Conservation (phyloP, 2,113 vertebrate genomes). For the Paraplagusia blochii region DNA sequence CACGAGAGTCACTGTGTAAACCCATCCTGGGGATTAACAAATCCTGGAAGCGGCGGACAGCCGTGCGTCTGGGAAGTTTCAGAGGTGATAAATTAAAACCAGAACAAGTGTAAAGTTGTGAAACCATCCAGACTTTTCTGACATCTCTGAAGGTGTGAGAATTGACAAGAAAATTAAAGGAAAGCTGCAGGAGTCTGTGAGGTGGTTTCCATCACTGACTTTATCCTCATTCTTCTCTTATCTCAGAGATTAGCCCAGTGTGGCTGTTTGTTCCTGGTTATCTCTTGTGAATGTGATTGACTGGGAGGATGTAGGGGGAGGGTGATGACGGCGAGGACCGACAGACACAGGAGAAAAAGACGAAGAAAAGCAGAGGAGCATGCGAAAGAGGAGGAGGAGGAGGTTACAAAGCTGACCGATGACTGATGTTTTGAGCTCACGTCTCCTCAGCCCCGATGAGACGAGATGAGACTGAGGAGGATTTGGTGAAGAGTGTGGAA, state of each 20-base stretch:
- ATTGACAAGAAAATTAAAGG: background rate
- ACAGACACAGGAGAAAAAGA: constrained; percentile 28
- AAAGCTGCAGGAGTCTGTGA: background rate
- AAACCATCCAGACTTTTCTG: constrained; percentile 9
- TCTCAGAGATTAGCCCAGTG: constrained; percentile 19
- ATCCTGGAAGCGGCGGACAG: constrained; percentile 10
- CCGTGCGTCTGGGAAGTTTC: constrained; percentile 27
- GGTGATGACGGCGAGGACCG: constrained; percentile 11
- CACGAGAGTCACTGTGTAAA: constrained; percentile 3
- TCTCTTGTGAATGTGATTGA: constrained; percentile 41
- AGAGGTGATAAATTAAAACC: constrained; percentile 16
- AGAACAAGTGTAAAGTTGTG: constrained; percentile 8
- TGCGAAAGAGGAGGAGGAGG: constrained; percentile 37
- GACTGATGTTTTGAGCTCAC: constrained; percentile 59
- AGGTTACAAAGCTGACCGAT: constrained; percentile 43
- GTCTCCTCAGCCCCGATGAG: constrained; percentile 19
- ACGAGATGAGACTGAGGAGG: constrained; percentile 34
- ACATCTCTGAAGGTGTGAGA: constrained; percentile 5
- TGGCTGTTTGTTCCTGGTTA: background rate
- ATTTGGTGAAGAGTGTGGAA: constrained; percentile 18
- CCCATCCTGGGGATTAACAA: constrained; percentile 22
- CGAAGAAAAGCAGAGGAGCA: constrained; percentile 26
- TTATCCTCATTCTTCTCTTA: constrained; percentile 26
- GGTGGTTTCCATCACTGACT: constrained; percentile 12
- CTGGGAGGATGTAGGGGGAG: constrained; percentile 6